Evolutionary conservation across 2,888 invertebrate species (phyloP).

Genomic region (Tuberolachnus salignus): DNA sequence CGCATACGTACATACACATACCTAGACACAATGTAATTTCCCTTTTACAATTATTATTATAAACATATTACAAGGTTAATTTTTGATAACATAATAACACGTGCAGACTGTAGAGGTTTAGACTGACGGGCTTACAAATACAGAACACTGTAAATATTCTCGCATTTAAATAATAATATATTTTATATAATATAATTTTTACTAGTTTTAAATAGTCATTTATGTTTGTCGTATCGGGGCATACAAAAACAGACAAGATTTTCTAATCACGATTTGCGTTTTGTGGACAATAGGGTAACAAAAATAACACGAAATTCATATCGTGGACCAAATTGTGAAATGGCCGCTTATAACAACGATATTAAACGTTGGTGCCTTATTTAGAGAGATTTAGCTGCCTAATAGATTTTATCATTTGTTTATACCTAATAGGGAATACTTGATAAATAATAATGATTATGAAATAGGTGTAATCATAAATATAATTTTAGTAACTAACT

Average conservation of each 20-base stretch:
- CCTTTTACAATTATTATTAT: conserved; percentile 35
- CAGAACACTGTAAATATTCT: too few species aligned
- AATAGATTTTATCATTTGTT: neutral
- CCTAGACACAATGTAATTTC: conserved; percentile 23
- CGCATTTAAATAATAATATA: neutral
- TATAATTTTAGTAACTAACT: too few species aligned
- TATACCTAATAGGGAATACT: neutral
- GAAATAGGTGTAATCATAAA: neutral
- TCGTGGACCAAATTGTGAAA: conserved; percentile 37
- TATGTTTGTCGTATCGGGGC: neutral
- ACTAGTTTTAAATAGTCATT: conserved; percentile 22
- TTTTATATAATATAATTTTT: neutral
- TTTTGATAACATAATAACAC: conserved; percentile 4
- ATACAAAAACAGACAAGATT: conserved; percentile 1
- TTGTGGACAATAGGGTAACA: conserved; percentile 27
- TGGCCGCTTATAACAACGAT: conserved; percentile 8
- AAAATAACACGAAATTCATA: conserved; percentile 28
- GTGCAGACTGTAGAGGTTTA: neutral
- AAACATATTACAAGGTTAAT: conserved; percentile 33
- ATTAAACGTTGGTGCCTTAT: neutral
- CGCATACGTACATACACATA: neutral
- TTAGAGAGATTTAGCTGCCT: neutral
- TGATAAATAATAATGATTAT: neutral
- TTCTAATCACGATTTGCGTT: conserved; percentile 44
- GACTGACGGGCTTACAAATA: neutral